Base-by-base conservation (phyloP, 2,113 vertebrate genomes). In the Serinus canaria region DNA sequence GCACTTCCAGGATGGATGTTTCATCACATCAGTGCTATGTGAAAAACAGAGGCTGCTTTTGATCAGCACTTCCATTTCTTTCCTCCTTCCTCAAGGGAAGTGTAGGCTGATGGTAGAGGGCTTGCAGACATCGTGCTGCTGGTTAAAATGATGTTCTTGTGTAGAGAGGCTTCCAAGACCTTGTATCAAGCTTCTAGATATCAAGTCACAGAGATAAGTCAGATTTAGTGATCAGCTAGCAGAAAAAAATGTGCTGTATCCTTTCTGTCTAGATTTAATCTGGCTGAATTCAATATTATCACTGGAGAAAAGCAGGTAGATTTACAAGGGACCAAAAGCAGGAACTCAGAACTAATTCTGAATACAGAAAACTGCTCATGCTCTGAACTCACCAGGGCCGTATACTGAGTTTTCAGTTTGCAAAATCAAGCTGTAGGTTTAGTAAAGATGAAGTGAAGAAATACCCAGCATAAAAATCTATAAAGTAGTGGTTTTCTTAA, bases 101-200 rank as follows among this genome's bases (percentile, higher is more conserved):
- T 0, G 0, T 25, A 43, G 46, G 37, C 37, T 68, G 74, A 39
- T 53, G 31, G 78, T 15, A 2, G 52, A 87, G 66, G 37, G 78
- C 73, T 68, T 2, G 2, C 31, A 56, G 69, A 60, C 33, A 11
- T 56, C 0, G 0, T 68, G 10, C 44, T 76, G 58, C 44, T 66
- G 37, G 55, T 73, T 85, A 50, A 89, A 90, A 31, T 56, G 35
- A 23, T 66, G n/a, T n/a, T 72, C 25, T 39, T n/a, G 14, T 55
- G 27, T 33, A 53, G 78, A 79, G 17, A 33, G 58, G n/a, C 73
- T 72, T 43, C 39, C 46, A 39, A 27, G 64, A 47, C 80, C 23
- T 66, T 64, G 10, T 73, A 37, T 64, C 76, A 28, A 27, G 53
- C 72, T 58, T 73, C n/a, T 47, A 33, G 63, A 22, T 82, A 33